A percentile compares a stretch with the other conserved stretches of the same genome.
These are phyloP conservation scores for Periphyllus acericola DNA, from an alignment of 2,888 invertebrate genomes.

Conservation along the genomic window DNA sequence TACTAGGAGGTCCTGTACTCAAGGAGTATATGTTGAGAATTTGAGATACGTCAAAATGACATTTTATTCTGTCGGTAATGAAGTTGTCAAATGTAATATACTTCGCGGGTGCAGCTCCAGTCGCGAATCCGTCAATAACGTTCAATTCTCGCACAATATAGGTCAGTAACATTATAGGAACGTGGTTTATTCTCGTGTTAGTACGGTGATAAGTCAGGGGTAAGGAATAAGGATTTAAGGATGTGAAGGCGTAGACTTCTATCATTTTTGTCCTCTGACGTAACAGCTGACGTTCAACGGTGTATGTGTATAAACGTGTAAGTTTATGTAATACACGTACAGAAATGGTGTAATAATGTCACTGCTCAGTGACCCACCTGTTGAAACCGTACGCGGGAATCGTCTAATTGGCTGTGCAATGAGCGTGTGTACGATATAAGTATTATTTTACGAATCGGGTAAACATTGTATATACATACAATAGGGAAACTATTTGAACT, in stretches of 20 bases:
- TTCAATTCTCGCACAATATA: background rate
- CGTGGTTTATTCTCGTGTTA: background rate
- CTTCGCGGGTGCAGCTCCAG: background rate
- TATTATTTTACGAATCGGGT: too few species aligned
- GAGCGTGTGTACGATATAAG: background rate
- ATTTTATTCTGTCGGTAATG: background rate
- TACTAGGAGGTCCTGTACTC: too few species aligned
- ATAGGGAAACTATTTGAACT: too few species aligned
- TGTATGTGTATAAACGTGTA: background rate
- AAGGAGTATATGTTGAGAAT: too few species aligned
- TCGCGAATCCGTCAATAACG: slow-evolving; percentile 1
- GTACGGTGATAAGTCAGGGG: too few species aligned
- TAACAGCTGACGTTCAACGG: slow-evolving; percentile 19
- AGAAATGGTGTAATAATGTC: background rate
- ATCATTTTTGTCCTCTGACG: slow-evolving; percentile 1
- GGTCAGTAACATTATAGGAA: background rate
- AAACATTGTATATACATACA: too few species aligned
- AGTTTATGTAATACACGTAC: too few species aligned
- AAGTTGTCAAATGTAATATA: slow-evolving; percentile 8
- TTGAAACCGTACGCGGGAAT: slow-evolving; percentile 2
- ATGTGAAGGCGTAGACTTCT: background rate
- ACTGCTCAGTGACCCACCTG: slow-evolving; percentile 7
- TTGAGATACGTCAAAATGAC: too few species aligned
- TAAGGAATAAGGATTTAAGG: background rate
- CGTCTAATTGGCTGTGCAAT: slow-evolving; percentile 13